Conservation (phyloP, 2,113 vertebrate genomes). For the Hippocampus guttulatus region DNA sequence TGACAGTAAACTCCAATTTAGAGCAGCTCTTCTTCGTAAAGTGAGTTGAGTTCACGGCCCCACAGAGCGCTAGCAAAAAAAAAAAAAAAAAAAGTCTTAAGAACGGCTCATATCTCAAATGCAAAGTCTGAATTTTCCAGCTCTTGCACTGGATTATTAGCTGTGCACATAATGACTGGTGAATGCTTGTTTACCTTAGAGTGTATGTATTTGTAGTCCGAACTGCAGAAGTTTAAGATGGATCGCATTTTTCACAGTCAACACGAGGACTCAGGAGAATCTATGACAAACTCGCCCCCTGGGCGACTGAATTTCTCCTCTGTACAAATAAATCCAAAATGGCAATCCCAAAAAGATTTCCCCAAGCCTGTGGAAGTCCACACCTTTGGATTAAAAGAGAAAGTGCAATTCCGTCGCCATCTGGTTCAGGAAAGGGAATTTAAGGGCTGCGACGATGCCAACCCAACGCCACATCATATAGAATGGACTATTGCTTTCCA, state of each 20-base stretch:
- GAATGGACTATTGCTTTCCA: conserved; percentile 82
- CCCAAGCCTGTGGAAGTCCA: conserved; percentile 72
- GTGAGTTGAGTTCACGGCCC: too few relatives aligned
- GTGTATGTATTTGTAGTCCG: not conserved
- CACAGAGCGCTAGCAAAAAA: not conserved
- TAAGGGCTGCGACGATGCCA: conserved; percentile 74
- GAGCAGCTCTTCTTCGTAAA: too few relatives aligned
- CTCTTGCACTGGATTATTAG: not conserved
- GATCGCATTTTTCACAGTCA: conserved; percentile 31
- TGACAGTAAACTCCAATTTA: too few relatives aligned
- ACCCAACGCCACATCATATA: conserved; percentile 79
- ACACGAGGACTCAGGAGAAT: conserved; percentile 47
- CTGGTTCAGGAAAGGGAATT: conserved; percentile 81
- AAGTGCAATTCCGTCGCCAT: conserved; percentile 83
- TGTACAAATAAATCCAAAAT: conserved; percentile 66
- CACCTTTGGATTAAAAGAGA: conserved; percentile 79
- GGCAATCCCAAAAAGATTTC: conserved; percentile 67
- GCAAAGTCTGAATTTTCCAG: not conserved
- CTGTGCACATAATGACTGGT: not conserved
- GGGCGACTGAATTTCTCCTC: conserved; percentile 55
- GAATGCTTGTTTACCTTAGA: not conserved
- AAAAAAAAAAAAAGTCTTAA: too few relatives aligned
- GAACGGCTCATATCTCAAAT: too few relatives aligned
- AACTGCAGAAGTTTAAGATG: conserved; percentile 19
- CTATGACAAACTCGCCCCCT: conserved; percentile 57